Evolutionary conservation across 2,888 invertebrate genomes (phyloP).

Genomic region (Poecilus cupreus): DNA sequence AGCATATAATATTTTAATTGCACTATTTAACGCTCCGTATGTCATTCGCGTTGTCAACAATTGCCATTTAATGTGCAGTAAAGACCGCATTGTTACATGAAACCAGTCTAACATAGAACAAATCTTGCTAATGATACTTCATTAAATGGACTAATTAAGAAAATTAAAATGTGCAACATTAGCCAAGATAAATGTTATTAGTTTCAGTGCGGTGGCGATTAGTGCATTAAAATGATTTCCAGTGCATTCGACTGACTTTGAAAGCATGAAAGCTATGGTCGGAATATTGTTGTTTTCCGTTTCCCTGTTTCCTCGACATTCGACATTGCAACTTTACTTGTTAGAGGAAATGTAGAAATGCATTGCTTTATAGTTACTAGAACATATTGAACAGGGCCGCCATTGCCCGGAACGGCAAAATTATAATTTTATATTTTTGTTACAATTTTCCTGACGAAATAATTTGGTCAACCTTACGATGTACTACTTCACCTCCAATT

Average conservation of each 20-base stretch:
- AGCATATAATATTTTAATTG: constrained; percentile 33
- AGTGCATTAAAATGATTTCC: constrained; percentile 9
- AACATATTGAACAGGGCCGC: too few relatives aligned
- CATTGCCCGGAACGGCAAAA: too few relatives aligned
- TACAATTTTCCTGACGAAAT: too few relatives aligned
- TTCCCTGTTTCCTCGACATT: background rate
- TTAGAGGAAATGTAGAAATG: background rate
- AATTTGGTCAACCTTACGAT: too few relatives aligned
- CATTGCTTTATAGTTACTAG: too few relatives aligned
- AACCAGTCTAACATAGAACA: background rate
- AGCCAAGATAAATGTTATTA: background rate
- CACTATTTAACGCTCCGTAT: constrained; percentile 13
- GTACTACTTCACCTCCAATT: too few relatives aligned
- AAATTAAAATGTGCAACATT: constrained; percentile 14
- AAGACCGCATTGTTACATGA: constrained; percentile 9
- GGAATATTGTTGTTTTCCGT: background rate
- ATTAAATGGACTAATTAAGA: constrained; percentile 5
- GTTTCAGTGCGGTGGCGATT: background rate
- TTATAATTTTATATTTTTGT: too few relatives aligned
- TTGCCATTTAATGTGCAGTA: background rate
- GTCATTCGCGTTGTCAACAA: constrained; percentile 27
- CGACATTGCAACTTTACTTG: background rate
- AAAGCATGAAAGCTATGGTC: constrained; percentile 24
- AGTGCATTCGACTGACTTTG: background rate
- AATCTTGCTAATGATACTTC: background rate